Evolutionary conservation across 1,140 invertebrate species (phyloP), one percentile per base, ranked within the genome.

Genomic region (Parasteatoda tepidariorum): DNA sequence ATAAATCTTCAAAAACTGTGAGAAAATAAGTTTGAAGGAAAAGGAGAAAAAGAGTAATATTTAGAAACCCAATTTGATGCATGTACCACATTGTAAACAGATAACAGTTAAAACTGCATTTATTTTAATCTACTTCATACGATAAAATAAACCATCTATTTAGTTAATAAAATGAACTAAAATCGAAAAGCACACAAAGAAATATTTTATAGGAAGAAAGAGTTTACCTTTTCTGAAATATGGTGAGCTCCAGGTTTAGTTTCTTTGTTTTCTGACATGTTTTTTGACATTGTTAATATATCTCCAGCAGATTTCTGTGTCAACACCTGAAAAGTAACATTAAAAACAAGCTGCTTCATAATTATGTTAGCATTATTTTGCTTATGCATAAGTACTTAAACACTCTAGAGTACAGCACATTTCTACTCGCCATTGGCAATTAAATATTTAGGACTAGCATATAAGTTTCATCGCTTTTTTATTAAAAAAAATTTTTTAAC

Each of bases 271-370:
- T 79, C 64, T 13, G 57, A 6, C 5, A 54, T 15, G 7, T 38
- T 30, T 30, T 67, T 79, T 5, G 75, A 67, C 75, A 79, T 79
- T 18, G 26, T 66, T 5, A 79, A 18, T 31, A 30, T 7, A 33
- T 67, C 57, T 57, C 59, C 64, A 67, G 41, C 22, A 7, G 61
- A n/a, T 78, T 78, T 78, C 41, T 79, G 62, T 55, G 75, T 79
- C 34, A 79, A 33, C 11, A 79, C 75, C 75, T 79, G 28, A 15
- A 67, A 76, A 26, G 34, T 26, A 34, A 55, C 64, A 28, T 34
- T 5, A 24, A 26, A 2, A 79, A 11, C n/a, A n/a, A n/a, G n/a
- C n/a, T n/a, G n/a, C n/a, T n/a, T n/a, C n/a, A n/a, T n/a, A n/a
- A n/a, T n/a, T n/a, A n/a, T n/a, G n/a, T 66, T 71, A 31, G n/a